Conservation (phyloP, 2,888 invertebrate genomes). For the Lagria hirta region DNA sequence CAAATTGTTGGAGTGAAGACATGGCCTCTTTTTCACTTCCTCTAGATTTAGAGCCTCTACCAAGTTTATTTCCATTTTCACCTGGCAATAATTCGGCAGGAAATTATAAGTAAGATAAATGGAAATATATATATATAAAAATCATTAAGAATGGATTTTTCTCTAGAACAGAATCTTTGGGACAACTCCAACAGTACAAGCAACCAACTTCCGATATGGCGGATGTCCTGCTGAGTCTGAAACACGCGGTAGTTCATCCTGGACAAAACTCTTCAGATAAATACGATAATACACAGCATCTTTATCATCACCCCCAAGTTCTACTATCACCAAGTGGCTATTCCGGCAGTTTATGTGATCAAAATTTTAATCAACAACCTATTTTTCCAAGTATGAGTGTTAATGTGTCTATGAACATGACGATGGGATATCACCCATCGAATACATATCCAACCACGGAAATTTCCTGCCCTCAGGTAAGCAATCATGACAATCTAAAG, state of each 20-base stretch:
- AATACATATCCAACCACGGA: constrained; percentile 56
- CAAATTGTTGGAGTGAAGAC: constrained; percentile 62
- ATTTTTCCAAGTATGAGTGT: constrained; percentile 94
- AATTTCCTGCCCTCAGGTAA: constrained; percentile 70
- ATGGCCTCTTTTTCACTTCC: constrained; percentile 85
- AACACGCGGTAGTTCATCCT: constrained; percentile 85
- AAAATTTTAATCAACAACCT: constrained; percentile 50
- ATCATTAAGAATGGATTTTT: constrained; percentile 16
- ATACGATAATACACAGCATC: constrained; percentile 45
- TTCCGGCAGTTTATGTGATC: constrained; percentile 44
- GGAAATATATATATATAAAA: too few relatives aligned
- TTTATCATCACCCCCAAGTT: constrained; percentile 60
- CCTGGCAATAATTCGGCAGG: constrained; percentile 67
- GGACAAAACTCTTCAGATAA: constrained; percentile 54
- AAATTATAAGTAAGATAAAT: constrained; percentile 65
- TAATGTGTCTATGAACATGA: constrained; percentile 98
- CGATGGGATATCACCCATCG: constrained; percentile 73
- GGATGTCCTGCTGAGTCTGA: constrained; percentile 84
- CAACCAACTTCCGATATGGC: constrained; percentile 65
- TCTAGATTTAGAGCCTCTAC: constrained; percentile 83
- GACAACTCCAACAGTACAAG: constrained; percentile 36
- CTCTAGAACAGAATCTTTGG: constrained; percentile 40
- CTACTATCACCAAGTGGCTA: constrained; percentile 62
- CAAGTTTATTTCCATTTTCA: constrained; percentile 83
- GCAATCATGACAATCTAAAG: too few relatives aligned